These are phyloP conservation scores for Cepphus grylle DNA, from an alignment of 2,113 vertebrate genomes.

Conservation along the genomic window DNA sequence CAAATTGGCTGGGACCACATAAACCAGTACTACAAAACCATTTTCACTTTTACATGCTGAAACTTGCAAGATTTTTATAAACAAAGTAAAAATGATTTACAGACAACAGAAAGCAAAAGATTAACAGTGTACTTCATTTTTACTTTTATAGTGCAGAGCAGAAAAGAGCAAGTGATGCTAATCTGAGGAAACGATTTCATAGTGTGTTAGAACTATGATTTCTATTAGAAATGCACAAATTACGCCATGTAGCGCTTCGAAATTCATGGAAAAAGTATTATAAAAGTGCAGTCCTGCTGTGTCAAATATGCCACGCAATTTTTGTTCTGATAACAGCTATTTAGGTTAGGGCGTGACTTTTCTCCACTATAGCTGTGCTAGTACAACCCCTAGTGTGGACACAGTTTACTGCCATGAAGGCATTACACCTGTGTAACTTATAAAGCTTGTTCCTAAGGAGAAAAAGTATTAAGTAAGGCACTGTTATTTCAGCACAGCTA, in stretches of 20 bases:
- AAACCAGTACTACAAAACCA: background rate
- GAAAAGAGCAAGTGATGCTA: constrained; percentile 20
- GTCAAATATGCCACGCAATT: constrained; percentile 36
- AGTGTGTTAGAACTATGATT: background rate
- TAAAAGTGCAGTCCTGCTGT: constrained; percentile 11
- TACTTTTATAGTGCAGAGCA: background rate
- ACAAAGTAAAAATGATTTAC: background rate
- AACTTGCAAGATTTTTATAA: background rate
- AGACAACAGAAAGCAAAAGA: background rate
- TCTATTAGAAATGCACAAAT: constrained; percentile 10
- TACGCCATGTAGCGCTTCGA: background rate
- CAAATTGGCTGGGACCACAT: background rate
- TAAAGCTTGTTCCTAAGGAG: background rate
- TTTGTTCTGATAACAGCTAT: constrained; percentile 36
- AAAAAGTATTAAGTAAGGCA: background rate
- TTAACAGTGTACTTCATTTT: background rate
- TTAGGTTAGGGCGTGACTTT: constrained; percentile 49
- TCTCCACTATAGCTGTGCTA: constrained; percentile 53
- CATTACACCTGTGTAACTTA: background rate
- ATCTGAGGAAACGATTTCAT: background rate
- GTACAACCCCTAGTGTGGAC: constrained; percentile 67
- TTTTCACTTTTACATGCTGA: background rate
- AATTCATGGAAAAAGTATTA: constrained; percentile 14
- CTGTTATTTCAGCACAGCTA: background rate
- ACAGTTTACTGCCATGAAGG: constrained; percentile 36